Percentiles rank a stretch among this genome's conserved stretches.
Conservation (phyloP, 2,888 invertebrate species). For the Drosophila testacea region DNA sequence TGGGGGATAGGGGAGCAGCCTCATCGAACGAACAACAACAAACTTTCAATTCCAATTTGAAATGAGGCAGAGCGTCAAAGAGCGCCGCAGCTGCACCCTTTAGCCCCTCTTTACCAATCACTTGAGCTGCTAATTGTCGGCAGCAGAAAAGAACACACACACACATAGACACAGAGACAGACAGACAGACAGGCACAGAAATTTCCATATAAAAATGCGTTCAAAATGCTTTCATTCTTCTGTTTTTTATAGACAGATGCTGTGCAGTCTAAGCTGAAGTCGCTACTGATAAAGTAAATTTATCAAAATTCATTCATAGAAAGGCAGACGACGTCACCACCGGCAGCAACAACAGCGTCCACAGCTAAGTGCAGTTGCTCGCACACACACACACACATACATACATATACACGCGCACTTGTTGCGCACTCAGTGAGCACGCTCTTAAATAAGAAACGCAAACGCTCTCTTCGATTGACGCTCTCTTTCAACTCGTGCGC, state of each 20-base stretch:
- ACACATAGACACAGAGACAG: conserved; percentile 2
- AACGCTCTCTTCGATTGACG: conserved; percentile 7
- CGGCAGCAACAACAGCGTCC: conserved; percentile 32
- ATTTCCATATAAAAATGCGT: conserved; percentile 67
- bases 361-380: conserved; percentile 46
- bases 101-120: conserved; percentile 54
- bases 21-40: conserved; percentile 40
- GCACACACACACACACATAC: conserved; percentile 11
- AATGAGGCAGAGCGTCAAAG: conserved; percentile 76
- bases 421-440: conserved; percentile 18
- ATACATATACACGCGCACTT: conserved; percentile 40
- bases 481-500: conserved; percentile 7
- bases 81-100: conserved; percentile 49
- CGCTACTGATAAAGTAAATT: conserved; percentile 73
- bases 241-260: conserved; percentile 40
- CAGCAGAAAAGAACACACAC: conserved; percentile 53
- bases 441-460: conserved; percentile 41
- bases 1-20: conserved; percentile 17
- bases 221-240: conserved; percentile 37
- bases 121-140: conserved; percentile 79
- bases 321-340: conserved; percentile 44
- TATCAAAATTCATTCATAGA: conserved; percentile 81
- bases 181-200: conserved; percentile 23
- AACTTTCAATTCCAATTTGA: conserved; percentile 76
- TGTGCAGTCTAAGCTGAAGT: conserved; percentile 36